phyloP scores from a whole-genome alignment of 2,113 vertebrate genomes.

The Myiozetetes cayanensis region DNA sequence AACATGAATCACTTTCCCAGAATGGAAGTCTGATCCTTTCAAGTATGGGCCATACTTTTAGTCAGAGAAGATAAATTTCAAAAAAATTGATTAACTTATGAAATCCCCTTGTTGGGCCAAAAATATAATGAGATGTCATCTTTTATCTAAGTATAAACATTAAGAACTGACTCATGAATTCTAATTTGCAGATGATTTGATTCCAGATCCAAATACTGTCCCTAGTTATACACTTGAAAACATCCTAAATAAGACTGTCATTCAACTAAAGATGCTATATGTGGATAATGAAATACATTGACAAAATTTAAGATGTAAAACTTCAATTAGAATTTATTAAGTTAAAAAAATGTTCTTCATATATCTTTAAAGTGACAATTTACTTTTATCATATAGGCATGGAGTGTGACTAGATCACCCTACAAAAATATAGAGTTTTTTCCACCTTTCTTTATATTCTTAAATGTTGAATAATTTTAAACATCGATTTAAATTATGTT shows the following conservation, averaged over 20 bases:
- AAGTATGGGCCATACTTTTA: not conserved
- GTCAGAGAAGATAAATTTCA: not conserved
- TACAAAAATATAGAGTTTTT: not conserved
- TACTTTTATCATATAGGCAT: not conserved
- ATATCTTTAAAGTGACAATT: not conserved
- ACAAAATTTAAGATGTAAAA: not conserved
- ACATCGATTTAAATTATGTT: not conserved
- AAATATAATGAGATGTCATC: not conserved
- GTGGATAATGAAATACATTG: not conserved
- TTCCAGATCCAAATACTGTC: not conserved
- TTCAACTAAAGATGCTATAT: not conserved
- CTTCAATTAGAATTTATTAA: not conserved
- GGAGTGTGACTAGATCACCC: not conserved
- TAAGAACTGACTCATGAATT: not conserved
- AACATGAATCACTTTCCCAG: not conserved
- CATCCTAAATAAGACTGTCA: not conserved
- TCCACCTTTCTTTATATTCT: not conserved
- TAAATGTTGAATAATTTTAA: not conserved
- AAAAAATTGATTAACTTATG: not conserved
- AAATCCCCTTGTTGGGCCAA: not conserved
- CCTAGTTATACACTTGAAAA: not conserved
- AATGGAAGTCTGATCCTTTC: not conserved
- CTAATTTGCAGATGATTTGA: not conserved
- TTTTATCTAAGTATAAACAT: not conserved
- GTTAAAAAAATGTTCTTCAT: not conserved